phyloP scores from a whole-genome alignment of 2,888 invertebrate genomes.

The Hesperia comma region DNA sequence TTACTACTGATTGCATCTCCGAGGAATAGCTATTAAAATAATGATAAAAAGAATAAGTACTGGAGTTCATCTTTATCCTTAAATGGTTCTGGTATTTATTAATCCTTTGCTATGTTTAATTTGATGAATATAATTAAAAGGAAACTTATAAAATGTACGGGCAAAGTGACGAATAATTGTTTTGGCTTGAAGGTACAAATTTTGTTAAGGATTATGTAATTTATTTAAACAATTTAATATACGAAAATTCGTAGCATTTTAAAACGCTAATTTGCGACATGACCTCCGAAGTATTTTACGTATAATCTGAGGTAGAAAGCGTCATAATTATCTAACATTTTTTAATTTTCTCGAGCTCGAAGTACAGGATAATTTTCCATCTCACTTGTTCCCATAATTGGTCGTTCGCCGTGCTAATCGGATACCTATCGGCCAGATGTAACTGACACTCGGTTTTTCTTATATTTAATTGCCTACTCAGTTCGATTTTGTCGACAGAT shows the following conservation, averaged over 20 bases:
- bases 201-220: not conserved
- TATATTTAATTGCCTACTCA: conserved; percentile 20
- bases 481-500: conserved; percentile 10
- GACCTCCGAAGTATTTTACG: not conserved
- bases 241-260: not conserved
- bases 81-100: no score
- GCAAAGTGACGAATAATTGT: no score
- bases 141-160: no score
- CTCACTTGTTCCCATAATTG: conserved; percentile 56
- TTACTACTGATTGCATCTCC: not conserved
- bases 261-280: not conserved
- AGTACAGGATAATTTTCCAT: conserved; percentile 58
- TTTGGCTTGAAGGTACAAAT: no score
- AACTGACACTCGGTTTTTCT: conserved; percentile 31
- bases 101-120: no score
- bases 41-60: no score
- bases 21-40: no score
- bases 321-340: conserved; percentile 44
- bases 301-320: conserved; percentile 13
- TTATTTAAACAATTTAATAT: not conserved
- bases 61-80: no score
- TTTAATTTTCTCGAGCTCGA: conserved; percentile 53
- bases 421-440: conserved; percentile 44
- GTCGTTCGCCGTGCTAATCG: conserved; percentile 51
- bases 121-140: no score